A percentile compares a stretch with the other conserved stretches of the same genome.
phyloP scores from a whole-genome alignment of 2,797 vertebrate species.

The Alauda arvensis region DNA sequence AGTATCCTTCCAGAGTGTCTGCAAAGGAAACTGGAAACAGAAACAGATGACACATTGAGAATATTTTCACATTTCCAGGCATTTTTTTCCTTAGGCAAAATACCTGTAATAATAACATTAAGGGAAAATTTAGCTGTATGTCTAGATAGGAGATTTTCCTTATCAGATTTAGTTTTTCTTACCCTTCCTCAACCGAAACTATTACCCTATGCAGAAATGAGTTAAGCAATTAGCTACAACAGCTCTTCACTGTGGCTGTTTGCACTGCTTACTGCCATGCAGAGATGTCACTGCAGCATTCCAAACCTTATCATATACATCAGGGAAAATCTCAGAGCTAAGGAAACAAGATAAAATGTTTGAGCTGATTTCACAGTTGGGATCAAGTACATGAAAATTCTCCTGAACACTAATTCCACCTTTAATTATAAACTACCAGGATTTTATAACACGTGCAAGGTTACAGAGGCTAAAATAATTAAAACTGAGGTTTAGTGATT shows the following conservation, averaged over 20 bases:
- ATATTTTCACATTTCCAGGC: background rate
- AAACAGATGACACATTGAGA: background rate
- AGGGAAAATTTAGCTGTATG: background rate
- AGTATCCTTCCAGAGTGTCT: conserved; percentile 83
- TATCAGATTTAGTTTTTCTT: background rate
- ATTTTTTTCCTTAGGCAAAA: background rate
- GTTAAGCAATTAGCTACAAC: background rate
- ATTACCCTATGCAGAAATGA: background rate
- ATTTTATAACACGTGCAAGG: background rate
- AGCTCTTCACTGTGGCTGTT: background rate
- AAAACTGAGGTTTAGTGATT: background rate
- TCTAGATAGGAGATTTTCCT: background rate
- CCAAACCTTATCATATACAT: background rate
- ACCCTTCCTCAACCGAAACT: background rate
- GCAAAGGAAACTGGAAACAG: conserved; percentile 81
- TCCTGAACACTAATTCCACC: background rate
- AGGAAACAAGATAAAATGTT: background rate
- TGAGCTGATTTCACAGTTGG: background rate
- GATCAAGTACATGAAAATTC: background rate
- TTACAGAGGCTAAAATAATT: background rate
- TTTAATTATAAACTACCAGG: background rate
- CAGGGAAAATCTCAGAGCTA: background rate
- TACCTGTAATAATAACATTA: background rate
- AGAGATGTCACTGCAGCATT: background rate
- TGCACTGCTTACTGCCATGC: background rate